Evolutionary conservation across 2,888 invertebrate species (phyloP).

Genomic region (Polydrusus pterygomalis): DNA sequence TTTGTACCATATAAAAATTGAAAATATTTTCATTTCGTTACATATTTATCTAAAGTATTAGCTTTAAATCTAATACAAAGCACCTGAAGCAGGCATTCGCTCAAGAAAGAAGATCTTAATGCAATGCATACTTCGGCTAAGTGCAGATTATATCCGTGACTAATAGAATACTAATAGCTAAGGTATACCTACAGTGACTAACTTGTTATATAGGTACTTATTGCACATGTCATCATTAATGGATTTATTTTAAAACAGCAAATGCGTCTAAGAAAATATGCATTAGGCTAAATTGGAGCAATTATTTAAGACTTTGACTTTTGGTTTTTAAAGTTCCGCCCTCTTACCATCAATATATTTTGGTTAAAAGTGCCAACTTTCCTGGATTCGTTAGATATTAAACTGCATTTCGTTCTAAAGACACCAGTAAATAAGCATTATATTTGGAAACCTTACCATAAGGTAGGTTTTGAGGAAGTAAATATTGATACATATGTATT

Average conservation of each 20-base stretch:
- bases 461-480: no score
- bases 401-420: no score
- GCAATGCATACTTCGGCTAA: conserved; percentile 45
- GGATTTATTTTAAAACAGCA: conserved; percentile 39
- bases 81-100: not conserved
- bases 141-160: conserved; percentile 46
- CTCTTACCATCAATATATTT: no score
- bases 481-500: no score
- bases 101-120: conserved; percentile 38
- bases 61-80: conserved; percentile 17
- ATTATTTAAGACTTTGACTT: no score
- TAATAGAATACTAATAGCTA: conserved; percentile 47
- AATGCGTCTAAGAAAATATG: not conserved
- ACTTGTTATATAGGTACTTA: conserved; percentile 20
- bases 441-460: no score
- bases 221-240: conserved; percentile 35
- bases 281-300: no score
- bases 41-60: not conserved
- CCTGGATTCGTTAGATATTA: no score
- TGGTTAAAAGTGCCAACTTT: no score
- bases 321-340: no score
- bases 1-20: no score
- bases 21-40: not conserved
- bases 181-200: conserved; percentile 28
- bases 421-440: no score